These are phyloP conservation scores for Lophotriccus pileatus DNA, from an alignment of 2,797 vertebrate genomes.

Conservation along the genomic window DNA sequence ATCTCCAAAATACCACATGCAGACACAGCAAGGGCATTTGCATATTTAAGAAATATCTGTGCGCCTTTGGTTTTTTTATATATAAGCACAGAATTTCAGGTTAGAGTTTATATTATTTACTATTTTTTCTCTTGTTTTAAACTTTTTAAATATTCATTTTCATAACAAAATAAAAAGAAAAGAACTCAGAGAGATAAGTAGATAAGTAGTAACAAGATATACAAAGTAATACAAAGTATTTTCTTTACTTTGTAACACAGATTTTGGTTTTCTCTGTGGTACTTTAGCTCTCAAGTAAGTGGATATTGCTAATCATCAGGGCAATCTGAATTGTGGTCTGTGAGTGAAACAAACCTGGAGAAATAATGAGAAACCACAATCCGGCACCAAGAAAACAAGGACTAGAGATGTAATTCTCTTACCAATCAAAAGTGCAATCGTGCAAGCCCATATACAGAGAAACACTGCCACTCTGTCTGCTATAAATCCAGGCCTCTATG, in stretches of 20 bases:
- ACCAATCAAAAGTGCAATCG: neutral
- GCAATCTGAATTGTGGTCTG: conserved; percentile 1
- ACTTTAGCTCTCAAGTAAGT: neutral
- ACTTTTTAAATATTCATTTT: neutral
- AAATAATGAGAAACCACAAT: neutral
- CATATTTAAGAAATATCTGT: neutral
- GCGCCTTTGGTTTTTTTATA: neutral
- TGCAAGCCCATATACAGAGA: neutral
- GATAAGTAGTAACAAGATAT: neutral
- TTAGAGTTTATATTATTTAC: neutral
- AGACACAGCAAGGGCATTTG: neutral
- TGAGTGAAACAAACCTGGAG: neutral
- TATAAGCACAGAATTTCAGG: neutral
- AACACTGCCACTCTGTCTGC: neutral
- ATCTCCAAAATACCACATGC: neutral
- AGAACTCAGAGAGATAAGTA: neutral
- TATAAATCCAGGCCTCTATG: conserved; percentile 24
- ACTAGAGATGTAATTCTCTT: neutral
- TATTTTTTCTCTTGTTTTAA: neutral
- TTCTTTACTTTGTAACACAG: neutral
- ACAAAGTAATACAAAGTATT: neutral
- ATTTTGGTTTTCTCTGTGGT: neutral
- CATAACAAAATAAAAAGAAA: neutral
- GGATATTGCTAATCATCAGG: neutral
- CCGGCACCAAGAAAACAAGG: neutral